Evolutionary conservation across 2,888 invertebrate genomes (phyloP), one percentile per base, ranked within the genome.

Genomic region (Drosophila demipolita): DNA sequence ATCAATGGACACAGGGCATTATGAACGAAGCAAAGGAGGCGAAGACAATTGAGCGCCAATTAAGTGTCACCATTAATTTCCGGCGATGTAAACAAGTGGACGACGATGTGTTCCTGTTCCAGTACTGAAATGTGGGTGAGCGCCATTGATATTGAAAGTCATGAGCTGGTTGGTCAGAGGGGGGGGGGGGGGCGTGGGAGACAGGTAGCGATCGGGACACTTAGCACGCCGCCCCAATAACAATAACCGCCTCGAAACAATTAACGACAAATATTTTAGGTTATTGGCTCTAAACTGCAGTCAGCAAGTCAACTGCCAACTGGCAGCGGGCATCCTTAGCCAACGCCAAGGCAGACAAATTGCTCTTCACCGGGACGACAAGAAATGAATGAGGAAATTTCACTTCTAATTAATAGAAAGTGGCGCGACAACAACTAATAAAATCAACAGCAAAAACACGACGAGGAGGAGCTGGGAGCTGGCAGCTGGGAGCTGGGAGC

Each of bases 61-160:
- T 86, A 84, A 86, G 78, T 84, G 89, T 86, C 75, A 75, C 89
- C 89, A 80, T 84, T 83, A 88, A 88, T 84, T 88, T 86, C 73
- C 89, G 71, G 66, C 67, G 54, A 64, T 76, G 80, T 80, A 76
- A 80, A 73, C 69, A 80, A 80, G 77, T 63, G 60, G 66, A 66
- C 67, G 63, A 66, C 67, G 48, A 50, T 55, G 38, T 58, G 71
- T 57, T 55, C 45, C 66, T 35, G 36, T n/a, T n/a, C 33, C 23
- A 42, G 40, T 15, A 55, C 53, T 40, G 73, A 55, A 66, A 53
- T 49, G 49, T 33, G 48, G 42, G 33, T 23, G 33, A 26, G 38
- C 38, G n/a, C 17, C 66, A 70, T 72, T 72, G 73, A 80, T 86
- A 83, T 84, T 86, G 80, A 86, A 78, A 78, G 74, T 86, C 57